Percentiles rank a stretch among this genome's conserved stretches.
Conservation (phyloP, 2,888 invertebrate genomes). For the Crematogaster levior region DNA sequence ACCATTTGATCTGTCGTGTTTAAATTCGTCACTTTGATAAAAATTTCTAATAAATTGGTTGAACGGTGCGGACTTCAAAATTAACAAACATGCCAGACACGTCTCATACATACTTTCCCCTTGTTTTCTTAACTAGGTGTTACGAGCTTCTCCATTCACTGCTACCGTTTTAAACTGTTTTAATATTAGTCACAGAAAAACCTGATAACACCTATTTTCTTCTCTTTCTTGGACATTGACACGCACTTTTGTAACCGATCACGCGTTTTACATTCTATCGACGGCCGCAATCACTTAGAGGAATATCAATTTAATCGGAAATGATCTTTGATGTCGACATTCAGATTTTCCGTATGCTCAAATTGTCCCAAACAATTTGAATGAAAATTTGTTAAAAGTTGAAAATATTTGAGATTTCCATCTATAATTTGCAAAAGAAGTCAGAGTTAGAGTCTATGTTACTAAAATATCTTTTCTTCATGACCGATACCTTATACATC, state of each 20-base stretch:
- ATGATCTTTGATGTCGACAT: constrained; percentile 63
- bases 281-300: constrained; percentile 23
- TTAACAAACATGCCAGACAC: constrained; percentile 76
- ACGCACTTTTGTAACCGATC: constrained; percentile 68
- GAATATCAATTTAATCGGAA: constrained; percentile 77
- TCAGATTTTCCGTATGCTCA: constrained; percentile 59
- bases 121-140: constrained; percentile 70
- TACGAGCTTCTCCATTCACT: constrained; percentile 42
- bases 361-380: constrained; percentile 15
- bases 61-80: constrained; percentile 56
- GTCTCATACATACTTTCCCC: constrained; percentile 75
- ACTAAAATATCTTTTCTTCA: constrained; percentile 11
- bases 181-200: constrained; percentile 64
- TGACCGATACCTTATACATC: background rate
- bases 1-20: no score
- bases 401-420: background rate
- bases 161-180: constrained; percentile 47
- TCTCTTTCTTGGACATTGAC: constrained; percentile 63
- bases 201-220: constrained; percentile 62
- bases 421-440: constrained; percentile 16
- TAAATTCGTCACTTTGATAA: background rate
- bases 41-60: constrained; percentile 31
- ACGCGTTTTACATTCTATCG: constrained; percentile 67
- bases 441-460: constrained; percentile 32
- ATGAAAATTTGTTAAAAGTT: background rate